Percentiles rank a stretch among this genome's conserved stretches.
phyloP scores from a whole-genome alignment of 2,888 invertebrate genomes.

The Leptinotarsa rubiginosa region DNA sequence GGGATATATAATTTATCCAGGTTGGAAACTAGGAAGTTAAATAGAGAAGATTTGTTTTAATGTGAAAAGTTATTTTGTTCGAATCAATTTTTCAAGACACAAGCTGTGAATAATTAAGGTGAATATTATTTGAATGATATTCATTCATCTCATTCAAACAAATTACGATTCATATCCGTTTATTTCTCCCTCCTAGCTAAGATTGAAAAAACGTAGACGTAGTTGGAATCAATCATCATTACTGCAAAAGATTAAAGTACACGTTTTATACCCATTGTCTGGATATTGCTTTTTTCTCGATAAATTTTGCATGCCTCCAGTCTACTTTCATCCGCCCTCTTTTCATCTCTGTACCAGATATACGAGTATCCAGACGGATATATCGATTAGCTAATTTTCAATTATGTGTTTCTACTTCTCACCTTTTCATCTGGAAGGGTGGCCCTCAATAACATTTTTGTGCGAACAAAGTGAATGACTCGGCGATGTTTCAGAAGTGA shows the following conservation, averaged over 20 bases:
- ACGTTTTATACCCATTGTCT: slow-evolving; percentile 27
- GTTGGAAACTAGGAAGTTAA: not conserved
- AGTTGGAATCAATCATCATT: slow-evolving; percentile 27
- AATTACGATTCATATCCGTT: not conserved
- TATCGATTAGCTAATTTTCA: slow-evolving; percentile 44
- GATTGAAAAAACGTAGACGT: slow-evolving; percentile 14
- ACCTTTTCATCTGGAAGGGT: slow-evolving; percentile 40
- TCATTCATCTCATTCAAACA: not conserved
- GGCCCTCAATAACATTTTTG: slow-evolving; percentile 7
- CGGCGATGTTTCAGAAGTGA: not conserved
- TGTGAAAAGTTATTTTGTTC: no score
- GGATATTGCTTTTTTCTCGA: slow-evolving; percentile 37
- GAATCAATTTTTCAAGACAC: no score
- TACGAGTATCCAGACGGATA: slow-evolving; percentile 39
- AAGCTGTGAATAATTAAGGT: no score
- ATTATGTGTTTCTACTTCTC: slow-evolving; percentile 42
- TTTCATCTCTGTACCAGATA: slow-evolving; percentile 37
- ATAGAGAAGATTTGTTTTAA: not conserved
- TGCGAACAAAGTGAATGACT: not conserved
- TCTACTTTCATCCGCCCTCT: slow-evolving; percentile 36
- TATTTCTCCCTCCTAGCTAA: not conserved
- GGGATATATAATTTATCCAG: not conserved
- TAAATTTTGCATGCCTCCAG: slow-evolving; percentile 40
- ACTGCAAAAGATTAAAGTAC: slow-evolving; percentile 26
- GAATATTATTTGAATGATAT: no score